Base-by-base conservation (phyloP, 2,113 vertebrate genomes). In the Notothenia rossii region DNA sequence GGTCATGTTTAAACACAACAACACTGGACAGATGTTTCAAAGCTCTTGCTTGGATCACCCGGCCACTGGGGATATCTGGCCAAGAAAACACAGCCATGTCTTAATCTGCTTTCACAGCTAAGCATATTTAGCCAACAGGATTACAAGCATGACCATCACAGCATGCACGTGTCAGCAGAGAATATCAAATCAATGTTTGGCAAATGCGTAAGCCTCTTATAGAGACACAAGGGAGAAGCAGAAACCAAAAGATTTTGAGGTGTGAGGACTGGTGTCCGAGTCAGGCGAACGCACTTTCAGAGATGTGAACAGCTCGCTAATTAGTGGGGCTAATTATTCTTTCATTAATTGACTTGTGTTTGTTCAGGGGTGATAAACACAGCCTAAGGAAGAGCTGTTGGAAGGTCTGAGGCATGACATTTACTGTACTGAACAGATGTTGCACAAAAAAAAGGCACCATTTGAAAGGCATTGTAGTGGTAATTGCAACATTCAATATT, bases 91-190 rank as follows among this genome's bases (percentile, higher is more conserved):
- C 88, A 87, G 72, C 85, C 88, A 79, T 59, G 83, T 86, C 90
- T 90, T 94, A 94, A 95, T 94, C 90, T 92, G 86, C 88, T 90
- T 94, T 93, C 91, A 93, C 88, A 92, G 93, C 86, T 86, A 88
- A 93, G 91, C 91, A 93, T 92, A 92, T 93, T 93, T 89, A 86
- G 68, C 82, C 85, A 93, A 93, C 89, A 89, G 90, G 91, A 94
- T 93, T 94, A 94, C 93, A 94, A 94, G 86, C 90, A 88, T 93
- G 91, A 92, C 92, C 86, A 93, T 93, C 84, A 90, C 87, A 85
- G 87, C 55, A 3, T 62, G 81, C 87, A 91, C 86, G 83, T 90
- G 88, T 90, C 92, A 89, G 87, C 73, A 51, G 81, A 88, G 91
- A 91, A 91, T 91, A 87, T 89, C 85, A 92, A 92, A 92, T 90